These are phyloP conservation scores for Drosophila trapezifrons DNA, from an alignment of 1,140 invertebrate genomes.

Conservation along the genomic window DNA sequence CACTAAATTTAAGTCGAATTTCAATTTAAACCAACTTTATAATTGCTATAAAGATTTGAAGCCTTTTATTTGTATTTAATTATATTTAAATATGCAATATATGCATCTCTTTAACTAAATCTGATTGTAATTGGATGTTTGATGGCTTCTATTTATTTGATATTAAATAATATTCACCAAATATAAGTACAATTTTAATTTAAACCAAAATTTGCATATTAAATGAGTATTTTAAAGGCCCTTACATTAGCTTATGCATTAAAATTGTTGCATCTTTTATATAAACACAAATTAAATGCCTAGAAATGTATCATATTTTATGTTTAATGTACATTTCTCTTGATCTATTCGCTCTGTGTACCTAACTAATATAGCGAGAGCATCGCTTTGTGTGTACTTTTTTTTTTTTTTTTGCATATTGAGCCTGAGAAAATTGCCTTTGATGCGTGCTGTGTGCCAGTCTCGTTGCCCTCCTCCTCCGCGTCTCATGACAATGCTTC, in stretches of 20 bases:
- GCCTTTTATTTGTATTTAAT: not conserved
- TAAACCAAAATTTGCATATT: too few species aligned
- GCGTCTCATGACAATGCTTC: slow-evolving; percentile 57
- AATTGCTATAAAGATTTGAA: too few species aligned
- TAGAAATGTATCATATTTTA: too few species aligned
- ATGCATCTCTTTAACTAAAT: not conserved
- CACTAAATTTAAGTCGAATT: too few species aligned
- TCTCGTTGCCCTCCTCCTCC: slow-evolving; percentile 19
- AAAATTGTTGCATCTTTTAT: too few species aligned
- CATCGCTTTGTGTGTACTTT: slow-evolving; percentile 30
- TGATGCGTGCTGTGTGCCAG: slow-evolving; percentile 68
- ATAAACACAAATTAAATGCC: not conserved
- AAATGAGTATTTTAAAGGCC: too few species aligned
- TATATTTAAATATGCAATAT: not conserved
- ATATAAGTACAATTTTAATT: not conserved
- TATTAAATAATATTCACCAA: not conserved
- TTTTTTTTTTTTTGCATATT: slow-evolving; percentile 57
- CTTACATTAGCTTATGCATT: too few species aligned
- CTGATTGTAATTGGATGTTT: not conserved
- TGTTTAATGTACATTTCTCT: not conserved
- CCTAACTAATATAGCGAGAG: slow-evolving; percentile 10
- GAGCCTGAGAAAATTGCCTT: slow-evolving; percentile 68
- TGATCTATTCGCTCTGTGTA: not conserved
- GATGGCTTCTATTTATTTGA: too few species aligned
- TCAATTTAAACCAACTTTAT: too few species aligned